Conservation (phyloP, 1,140 invertebrate genomes). For the Neodiprion virginianus region DNA sequence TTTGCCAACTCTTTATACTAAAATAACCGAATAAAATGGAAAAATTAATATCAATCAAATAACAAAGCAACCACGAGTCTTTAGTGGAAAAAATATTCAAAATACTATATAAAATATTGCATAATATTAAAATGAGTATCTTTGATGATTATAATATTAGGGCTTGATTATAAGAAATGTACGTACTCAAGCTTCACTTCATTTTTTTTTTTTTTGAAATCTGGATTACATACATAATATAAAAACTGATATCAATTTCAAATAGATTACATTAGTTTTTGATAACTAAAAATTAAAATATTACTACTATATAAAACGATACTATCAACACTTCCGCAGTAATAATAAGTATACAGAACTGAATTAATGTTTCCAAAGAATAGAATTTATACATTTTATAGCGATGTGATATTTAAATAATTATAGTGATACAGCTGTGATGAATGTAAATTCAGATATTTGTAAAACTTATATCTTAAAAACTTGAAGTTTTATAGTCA, state of each 20-base stretch:
- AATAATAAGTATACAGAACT: not conserved
- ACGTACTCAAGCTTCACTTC: not conserved
- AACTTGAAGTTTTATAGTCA: no score
- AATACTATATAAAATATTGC: not conserved
- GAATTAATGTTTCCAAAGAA: not conserved
- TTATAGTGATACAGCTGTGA: not conserved
- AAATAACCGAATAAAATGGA: slow-evolving; percentile 10
- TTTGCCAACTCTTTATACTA: slow-evolving; percentile 26
- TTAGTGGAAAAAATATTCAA: not conserved
- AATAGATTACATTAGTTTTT: not conserved
- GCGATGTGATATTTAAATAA: not conserved
- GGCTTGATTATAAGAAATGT: not conserved
- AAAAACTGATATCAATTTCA: slow-evolving; percentile 1
- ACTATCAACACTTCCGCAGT: slow-evolving; percentile 6
- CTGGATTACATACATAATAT: not conserved
- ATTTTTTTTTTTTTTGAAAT: not conserved
- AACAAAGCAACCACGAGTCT: slow-evolving; percentile 4
- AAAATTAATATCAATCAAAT: not conserved
- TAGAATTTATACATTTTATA: slow-evolving; percentile 2
- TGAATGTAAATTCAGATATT: not conserved
- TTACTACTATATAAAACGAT: not conserved
- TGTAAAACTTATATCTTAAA: no score
- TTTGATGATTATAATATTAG: not conserved
- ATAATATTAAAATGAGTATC: not conserved
- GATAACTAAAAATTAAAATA: not conserved